Evolutionary conservation across 1,140 invertebrate species (phyloP), one percentile per base, ranked within the genome.

Genomic region (Lamellibrachia luymesi): DNA sequence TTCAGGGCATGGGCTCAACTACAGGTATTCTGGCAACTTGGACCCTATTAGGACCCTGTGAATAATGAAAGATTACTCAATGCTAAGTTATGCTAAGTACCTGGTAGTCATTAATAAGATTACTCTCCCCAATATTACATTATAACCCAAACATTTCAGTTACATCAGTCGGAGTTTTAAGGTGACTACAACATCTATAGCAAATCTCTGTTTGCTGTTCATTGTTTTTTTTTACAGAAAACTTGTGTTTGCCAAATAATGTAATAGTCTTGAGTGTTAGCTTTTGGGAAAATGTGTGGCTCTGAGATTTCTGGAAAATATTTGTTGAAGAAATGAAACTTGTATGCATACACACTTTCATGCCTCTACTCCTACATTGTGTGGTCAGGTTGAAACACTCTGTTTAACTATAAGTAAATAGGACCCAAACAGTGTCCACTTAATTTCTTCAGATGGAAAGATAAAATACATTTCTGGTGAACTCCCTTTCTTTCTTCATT

Each of bases 1-100:
- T 98, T 1, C 97, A 97, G 95, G 98, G 98, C 22, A 97, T 97
- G 96, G 98, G 98, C 93, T 97, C 97, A 64, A 92, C 25, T 2
- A 92, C 92, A 91, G 94, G 94, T 95, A 92, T 22, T 90, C 91
- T 80, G 13, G 17, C 17, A 80, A 80, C 2, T 80, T 80, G 13
- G 17, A 17, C 64, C 7, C 8, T 17, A 22, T 22, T 80, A 80
- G 64, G 90, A 38, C 38, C 38, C 38, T 38, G 38, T 38, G 38
- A 38, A 38, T 38, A 38, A 38, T 38, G 38, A 38, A 38, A 38
- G 38, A 22, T 91, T 50, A 91, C 50, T 51, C 2, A 8, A 91
- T 17, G 22, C 27, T 17, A 8, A 38, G 50, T 91, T 22, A 27
- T 49, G 13, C 27, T 91, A 51, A 25, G 51, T 89, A 25, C 38